Evolutionary conservation across 2,888 invertebrate species (phyloP), one percentile per base, ranked within the genome.

Genomic region (Protonemura montana): DNA sequence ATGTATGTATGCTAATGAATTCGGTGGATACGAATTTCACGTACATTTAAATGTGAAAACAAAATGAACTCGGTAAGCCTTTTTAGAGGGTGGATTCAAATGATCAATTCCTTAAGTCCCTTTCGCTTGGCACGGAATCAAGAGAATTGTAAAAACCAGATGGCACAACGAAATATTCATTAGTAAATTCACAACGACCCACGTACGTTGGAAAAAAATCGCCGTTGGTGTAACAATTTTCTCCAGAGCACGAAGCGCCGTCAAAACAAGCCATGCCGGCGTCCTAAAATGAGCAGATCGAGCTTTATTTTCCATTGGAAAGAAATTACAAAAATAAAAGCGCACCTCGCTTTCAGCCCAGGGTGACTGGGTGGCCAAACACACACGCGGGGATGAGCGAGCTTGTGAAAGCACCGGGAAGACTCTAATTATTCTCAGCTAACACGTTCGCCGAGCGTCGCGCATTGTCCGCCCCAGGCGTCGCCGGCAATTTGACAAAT

Each of bases 371-470:
- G 1, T 16, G 1, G 59, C 59, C 59, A 59, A 21, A 41, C 41
- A n/a, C n/a, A n/a, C n/a, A n/a, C n/a, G n/a, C n/a, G n/a, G n/a
- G n/a, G n/a, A n/a, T n/a, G 35, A 35, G 35, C 35, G 35, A 35
- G 35, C 35, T 35, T 6, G 35, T 35, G 35, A 35, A 10, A 35
- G 35, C 35, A 35, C 35, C 35, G 35, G 10, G 59, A 59, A 59
- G 59, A 59, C 59, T 59, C 59, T 59, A 59, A 59, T 59, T 59
- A 59, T 59, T 59, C 59, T 59, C 59, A 59, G 21, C 59, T 59
- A 3, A 59, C 59, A 59, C 59, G 59, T 59, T 16, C 59, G 59
- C 13, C 1, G 21, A 1, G 21, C 6, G 59, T 3, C 35, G 35
- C 21, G 59, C 21, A 59, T 59, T 59, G 59, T 59, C 59, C 21